A percentile compares a stretch with the other conserved stretches of the same genome.
Evolutionary conservation across 2,113 vertebrate species (phyloP).

Genomic region (Chloebia gouldiae): DNA sequence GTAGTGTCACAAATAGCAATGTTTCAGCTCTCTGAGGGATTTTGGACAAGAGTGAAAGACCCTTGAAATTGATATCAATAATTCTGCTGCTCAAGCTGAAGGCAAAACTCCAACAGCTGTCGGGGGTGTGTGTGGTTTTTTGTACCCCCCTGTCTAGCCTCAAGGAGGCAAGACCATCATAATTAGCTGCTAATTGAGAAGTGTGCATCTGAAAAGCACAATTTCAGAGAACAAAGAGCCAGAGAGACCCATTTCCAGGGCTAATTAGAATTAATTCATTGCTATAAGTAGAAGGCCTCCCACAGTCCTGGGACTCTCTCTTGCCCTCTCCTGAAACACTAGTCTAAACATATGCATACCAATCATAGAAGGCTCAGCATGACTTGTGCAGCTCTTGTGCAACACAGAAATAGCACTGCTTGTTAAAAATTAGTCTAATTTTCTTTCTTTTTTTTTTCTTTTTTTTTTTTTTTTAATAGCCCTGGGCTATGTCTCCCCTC

Average conservation of each 20-base stretch:
- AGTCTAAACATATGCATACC: conserved; percentile 49
- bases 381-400: conserved; percentile 38
- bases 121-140: not conserved
- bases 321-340: conserved; percentile 8
- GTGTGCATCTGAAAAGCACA: not conserved
- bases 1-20: not conserved
- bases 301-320: conserved; percentile 43
- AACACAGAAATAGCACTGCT: conserved; percentile 44
- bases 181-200: conserved; percentile 66
- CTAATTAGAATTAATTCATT: conserved; percentile 59
- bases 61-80: not conserved
- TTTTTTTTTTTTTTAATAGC: not conserved
- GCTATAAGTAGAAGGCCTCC: conserved; percentile 41
- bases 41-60: not conserved
- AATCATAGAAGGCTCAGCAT: not conserved
- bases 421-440: conserved; percentile 29
- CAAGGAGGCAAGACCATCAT: conserved; percentile 45
- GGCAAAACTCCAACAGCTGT: conserved; percentile 16
- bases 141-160: not conserved
- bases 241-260: not conserved
- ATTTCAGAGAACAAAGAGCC: conserved; percentile 35
- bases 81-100: not conserved
- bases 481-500: not conserved
- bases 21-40: not conserved
- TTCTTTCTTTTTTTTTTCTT: not conserved